Evolutionary conservation across 2,797 vertebrate species (phyloP).

Genomic region (Hydrocynus forskahlii): DNA sequence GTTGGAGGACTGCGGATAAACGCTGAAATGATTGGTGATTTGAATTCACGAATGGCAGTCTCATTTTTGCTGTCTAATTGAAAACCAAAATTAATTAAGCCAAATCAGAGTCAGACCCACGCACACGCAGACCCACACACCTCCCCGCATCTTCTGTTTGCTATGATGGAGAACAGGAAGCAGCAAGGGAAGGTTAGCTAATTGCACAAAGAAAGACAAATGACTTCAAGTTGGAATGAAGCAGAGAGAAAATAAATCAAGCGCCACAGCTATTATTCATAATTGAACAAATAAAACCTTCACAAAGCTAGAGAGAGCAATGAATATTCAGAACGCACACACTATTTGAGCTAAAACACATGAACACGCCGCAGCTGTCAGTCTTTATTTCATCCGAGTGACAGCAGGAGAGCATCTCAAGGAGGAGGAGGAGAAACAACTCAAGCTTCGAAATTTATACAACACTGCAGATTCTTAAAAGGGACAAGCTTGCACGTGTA

Average conservation of each 20-base stretch:
- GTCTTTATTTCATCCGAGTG: conserved; percentile 2
- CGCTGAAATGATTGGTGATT: not conserved
- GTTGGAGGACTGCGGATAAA: not conserved
- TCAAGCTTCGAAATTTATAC: not conserved
- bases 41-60: conserved; percentile 1
- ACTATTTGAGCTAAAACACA: not conserved
- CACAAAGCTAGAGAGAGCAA: conserved; percentile 5
- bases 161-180: not conserved
- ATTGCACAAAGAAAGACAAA: conserved; percentile 45
- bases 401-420: not conserved
- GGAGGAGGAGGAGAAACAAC: not conserved
- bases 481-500: not conserved
- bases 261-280: conserved; percentile 10
- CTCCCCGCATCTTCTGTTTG: conserved; percentile 5
- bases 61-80: conserved; percentile 18
- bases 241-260: conserved; percentile 20
- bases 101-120: not conserved
- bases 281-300: conserved; percentile 8
- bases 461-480: not conserved
- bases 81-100: conserved; percentile 18
- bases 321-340: not conserved
- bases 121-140: conserved; percentile 4
- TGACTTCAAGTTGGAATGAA: conserved; percentile 2
- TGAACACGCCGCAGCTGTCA: not conserved
- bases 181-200: conserved; percentile 2